Conservation (phyloP, 2,113 vertebrate species). For the Caretta caretta region DNA sequence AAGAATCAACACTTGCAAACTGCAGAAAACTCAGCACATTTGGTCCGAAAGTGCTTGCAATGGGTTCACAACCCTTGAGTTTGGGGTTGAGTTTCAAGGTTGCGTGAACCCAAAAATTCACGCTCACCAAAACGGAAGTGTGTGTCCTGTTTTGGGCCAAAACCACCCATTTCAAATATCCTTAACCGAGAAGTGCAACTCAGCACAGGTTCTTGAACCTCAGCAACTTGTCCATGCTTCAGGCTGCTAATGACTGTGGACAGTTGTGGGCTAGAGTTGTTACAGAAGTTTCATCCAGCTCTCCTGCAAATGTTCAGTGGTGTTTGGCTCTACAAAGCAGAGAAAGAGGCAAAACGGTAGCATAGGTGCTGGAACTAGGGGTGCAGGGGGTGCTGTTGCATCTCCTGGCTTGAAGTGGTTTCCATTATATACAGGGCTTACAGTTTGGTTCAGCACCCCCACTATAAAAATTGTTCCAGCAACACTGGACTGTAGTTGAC, state of each 20-base stretch:
- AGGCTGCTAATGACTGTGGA: not conserved
- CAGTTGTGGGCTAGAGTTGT: not conserved
- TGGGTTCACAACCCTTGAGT: not conserved
- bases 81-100: not conserved
- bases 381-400: too few relatives aligned
- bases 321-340: not conserved
- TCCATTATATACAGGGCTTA: too few relatives aligned
- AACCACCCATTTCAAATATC: not conserved
- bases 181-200: not conserved
- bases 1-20: not conserved
- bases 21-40: not conserved
- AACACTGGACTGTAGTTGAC: not conserved
- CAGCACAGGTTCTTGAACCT: not conserved
- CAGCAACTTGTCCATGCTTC: not conserved
- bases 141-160: accelerated
- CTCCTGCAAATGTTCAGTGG: not conserved
- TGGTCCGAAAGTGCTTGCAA: not conserved
- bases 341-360: not conserved
- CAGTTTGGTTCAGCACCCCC: too few relatives aligned
- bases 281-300: not conserved
- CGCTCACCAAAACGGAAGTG: not conserved
- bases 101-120: not conserved
- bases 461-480: too few relatives aligned
- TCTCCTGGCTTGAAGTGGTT: too few relatives aligned
- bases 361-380: too few relatives aligned